Evolutionary conservation across 2,113 vertebrate genomes (phyloP).

Genomic region (Terrapene triunguis): DNA sequence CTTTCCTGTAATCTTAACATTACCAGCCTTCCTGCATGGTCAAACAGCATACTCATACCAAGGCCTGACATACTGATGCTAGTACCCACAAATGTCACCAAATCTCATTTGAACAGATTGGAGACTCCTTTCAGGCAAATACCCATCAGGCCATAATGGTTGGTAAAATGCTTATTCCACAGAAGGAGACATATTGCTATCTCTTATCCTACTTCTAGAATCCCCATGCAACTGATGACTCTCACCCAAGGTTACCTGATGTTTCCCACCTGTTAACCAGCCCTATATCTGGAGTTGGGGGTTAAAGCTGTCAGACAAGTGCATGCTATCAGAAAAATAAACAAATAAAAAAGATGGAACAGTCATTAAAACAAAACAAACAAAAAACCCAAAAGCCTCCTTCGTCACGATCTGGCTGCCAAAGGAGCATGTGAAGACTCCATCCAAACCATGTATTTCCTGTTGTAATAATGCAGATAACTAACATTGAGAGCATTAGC

Average conservation of each 20-base stretch:
- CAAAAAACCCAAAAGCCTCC: background rate
- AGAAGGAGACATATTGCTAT: background rate
- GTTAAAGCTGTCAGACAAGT: rapidly evolving
- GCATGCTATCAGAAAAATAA: background rate
- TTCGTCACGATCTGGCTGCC: background rate
- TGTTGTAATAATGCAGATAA: background rate
- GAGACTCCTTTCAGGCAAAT: background rate
- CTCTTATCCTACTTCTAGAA: background rate
- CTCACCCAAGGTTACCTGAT: background rate
- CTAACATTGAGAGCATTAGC: background rate
- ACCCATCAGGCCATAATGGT: background rate
- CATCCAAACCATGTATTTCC: background rate
- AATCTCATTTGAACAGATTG: background rate
- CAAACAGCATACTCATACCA: background rate
- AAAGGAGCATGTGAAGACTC: background rate
- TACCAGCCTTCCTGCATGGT: background rate
- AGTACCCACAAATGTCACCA: background rate
- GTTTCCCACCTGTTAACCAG: background rate
- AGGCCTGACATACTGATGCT: background rate
- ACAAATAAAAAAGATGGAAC: background rate
- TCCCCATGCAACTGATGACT: background rate
- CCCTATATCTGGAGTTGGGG: background rate
- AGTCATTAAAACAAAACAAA: background rate
- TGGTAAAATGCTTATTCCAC: background rate
- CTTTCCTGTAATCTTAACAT: background rate